Evolutionary conservation across 2,888 invertebrate genomes (phyloP), one percentile per base, ranked within the genome.

Genomic region (Lycocerus yunnanus): DNA sequence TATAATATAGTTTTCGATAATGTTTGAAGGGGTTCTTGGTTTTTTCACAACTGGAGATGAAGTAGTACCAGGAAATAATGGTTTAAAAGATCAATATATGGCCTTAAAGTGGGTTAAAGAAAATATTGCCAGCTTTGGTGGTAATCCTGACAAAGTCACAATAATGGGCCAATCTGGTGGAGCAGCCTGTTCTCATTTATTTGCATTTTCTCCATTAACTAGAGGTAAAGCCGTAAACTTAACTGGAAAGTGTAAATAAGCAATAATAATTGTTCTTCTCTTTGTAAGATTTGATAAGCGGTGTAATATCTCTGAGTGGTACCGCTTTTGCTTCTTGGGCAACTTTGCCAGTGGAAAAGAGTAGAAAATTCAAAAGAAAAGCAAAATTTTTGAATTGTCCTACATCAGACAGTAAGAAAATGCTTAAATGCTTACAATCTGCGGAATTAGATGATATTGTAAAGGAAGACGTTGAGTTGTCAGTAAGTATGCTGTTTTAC

Each of bases 221-320:
- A 82, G 78, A 84, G 86, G 86, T 85, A 79, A 69, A 18, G n/a
- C n/a, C 5, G 15, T 18, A 18, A 4, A n/a, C n/a, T n/a, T n/a
- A n/a, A n/a, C n/a, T n/a, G n/a, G n/a, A n/a, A n/a, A n/a, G n/a
- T n/a, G n/a, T n/a, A n/a, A n/a, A n/a, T n/a, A n/a, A n/a, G n/a
- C n/a, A n/a, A n/a, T n/a, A n/a, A n/a, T n/a, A n/a, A n/a, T 27
- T 13, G n/a, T 43, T 43, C n/a, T 20, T 58, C 8, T 15, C 15
- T 11, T 58, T 58, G 15, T 1, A 68, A 43, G 27, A 16, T 66
- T 58, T 68, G 11, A 8, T 68, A 43, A 58, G 16, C 14, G 91
- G 91, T 74, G 93, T 89, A 1, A 94, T 95, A 74, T 92, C 94
- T 0, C 92, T 94, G 83, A 94, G 94, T 67, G 94, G 94, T 0